Evolutionary conservation across 2,888 invertebrate species (phyloP).

Genomic region (Bombylius discolor): DNA sequence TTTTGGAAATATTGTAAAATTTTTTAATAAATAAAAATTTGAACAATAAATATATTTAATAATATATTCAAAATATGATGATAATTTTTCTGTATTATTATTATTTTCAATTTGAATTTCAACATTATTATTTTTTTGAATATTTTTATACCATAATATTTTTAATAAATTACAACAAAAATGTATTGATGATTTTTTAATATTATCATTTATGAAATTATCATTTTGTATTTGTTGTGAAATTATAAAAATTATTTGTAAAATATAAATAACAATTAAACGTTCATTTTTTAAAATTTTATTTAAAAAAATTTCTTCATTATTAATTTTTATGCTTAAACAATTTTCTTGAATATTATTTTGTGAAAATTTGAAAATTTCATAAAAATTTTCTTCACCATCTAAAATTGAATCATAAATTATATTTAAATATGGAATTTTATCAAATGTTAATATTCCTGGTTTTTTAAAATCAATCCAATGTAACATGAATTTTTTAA

Average conservation of each 20-base stretch:
- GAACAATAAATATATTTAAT: slow-evolving; percentile 30
- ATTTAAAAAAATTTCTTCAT: slow-evolving; percentile 15
- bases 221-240: slow-evolving; percentile 19
- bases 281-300: slow-evolving; percentile 21
- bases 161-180: slow-evolving; percentile 6
- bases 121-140: background rate
- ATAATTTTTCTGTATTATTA: slow-evolving; percentile 1
- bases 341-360: slow-evolving; percentile 5
- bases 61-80: slow-evolving; percentile 18
- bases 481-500: slow-evolving; percentile 19
- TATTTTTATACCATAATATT: slow-evolving; percentile 3
- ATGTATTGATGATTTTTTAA: background rate
- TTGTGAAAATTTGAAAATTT: slow-evolving; percentile 17
- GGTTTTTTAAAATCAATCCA: slow-evolving; percentile 16
- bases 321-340: background rate
- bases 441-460: slow-evolving; percentile 2
- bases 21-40: slow-evolving; percentile 23
- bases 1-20: slow-evolving; percentile 21
- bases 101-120: background rate
- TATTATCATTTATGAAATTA: slow-evolving; percentile 15
- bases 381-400: slow-evolving; percentile 14
- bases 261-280: slow-evolving; percentile 27
- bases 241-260: slow-evolving; percentile 24
- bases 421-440: slow-evolving; percentile 19
- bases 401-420: slow-evolving; percentile 19